Percentiles rank a stretch among this genome's conserved stretches.
Evolutionary conservation across 2,888 invertebrate genomes (phyloP).

Genomic region (Trichopria drosophilae): DNA sequence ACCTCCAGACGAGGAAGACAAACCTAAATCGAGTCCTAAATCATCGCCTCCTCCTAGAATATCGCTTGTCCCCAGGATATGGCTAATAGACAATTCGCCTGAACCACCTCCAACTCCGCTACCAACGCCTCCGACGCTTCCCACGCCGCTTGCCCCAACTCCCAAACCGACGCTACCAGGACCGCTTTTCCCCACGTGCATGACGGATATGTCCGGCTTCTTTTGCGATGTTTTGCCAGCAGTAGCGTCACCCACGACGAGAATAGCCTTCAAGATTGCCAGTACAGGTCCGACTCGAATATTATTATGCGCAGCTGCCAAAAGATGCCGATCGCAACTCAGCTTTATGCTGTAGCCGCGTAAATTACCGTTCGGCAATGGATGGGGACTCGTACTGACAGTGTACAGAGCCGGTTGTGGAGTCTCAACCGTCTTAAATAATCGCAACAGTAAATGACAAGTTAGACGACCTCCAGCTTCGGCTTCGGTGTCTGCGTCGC

Average conservation of each 20-base stretch:
- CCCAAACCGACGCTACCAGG: slow-evolving; percentile 60
- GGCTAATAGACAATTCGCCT: slow-evolving; percentile 82
- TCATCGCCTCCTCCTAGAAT: slow-evolving; percentile 73
- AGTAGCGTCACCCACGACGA: slow-evolving; percentile 81
- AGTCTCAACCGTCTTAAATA: slow-evolving; percentile 89
- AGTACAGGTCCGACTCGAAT: slow-evolving; percentile 89
- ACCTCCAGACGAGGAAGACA: slow-evolving; percentile 55
- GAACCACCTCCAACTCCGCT: slow-evolving; percentile 62
- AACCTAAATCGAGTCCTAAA: slow-evolving; percentile 71
- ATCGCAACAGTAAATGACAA: slow-evolving; percentile 84
- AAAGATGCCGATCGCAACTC: slow-evolving; percentile 89
- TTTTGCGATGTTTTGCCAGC: slow-evolving; percentile 67
- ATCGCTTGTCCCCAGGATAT: slow-evolving; percentile 85
- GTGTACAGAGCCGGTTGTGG: slow-evolving; percentile 84
- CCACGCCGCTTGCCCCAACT: too few species aligned
- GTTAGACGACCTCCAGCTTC: slow-evolving; percentile 92
- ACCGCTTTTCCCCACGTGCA: slow-evolving; percentile 53
- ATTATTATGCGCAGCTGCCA: slow-evolving; percentile 92
- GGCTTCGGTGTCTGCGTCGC: slow-evolving; percentile 69
- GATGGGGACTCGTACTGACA: slow-evolving; percentile 78
- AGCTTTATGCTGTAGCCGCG: slow-evolving; percentile 80
- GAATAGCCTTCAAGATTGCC: slow-evolving; percentile 85
- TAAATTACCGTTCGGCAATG: slow-evolving; percentile 66
- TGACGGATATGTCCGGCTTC: slow-evolving; percentile 60
- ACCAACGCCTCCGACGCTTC: too few species aligned